Conservation (phyloP, 2,888 invertebrate genomes). For the Cryptops parisi region DNA sequence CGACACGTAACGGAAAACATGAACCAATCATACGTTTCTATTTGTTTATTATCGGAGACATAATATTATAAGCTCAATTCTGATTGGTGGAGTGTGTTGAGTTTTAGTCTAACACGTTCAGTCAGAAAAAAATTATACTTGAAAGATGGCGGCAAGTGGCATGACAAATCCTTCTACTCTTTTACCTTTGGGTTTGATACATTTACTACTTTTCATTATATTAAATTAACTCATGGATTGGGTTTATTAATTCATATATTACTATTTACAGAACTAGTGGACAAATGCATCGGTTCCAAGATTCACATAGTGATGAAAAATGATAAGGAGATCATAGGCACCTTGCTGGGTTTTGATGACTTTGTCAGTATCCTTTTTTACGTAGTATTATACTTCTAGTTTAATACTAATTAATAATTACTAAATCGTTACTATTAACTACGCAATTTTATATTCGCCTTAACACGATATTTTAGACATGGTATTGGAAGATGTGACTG, state of each 20-base stretch:
- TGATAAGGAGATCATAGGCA: conserved; percentile 98
- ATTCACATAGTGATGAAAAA: conserved; percentile 99
- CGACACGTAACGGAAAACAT: no score
- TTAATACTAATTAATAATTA: no score
- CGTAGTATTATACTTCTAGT: background rate
- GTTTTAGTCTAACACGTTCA: no score
- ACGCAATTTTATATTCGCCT: conserved; percentile 1
- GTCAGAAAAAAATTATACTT: no score
- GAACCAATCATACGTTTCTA: no score
- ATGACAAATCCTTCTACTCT: background rate
- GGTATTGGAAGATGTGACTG: conserved; percentile 93
- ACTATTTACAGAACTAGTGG: conserved; percentile 66
- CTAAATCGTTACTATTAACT: background rate
- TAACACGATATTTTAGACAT: conserved; percentile 48
- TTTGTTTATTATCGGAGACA: no score
- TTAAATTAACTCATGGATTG: no score
- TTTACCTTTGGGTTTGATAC: background rate
- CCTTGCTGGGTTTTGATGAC: conserved; percentile 91
- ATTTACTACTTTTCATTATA: no score
- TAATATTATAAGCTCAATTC: no score
- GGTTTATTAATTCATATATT: conserved; percentile 8
- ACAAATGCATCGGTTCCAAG: conserved; percentile 97
- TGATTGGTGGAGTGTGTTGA: no score
- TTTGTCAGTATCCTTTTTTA: conserved; percentile 57
- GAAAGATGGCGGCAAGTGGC: background rate